A percentile compares a stretch with the other conserved stretches of the same genome.
These are phyloP conservation scores for Cnemophilus loriae DNA, from an alignment of 2,113 vertebrate species.

Conservation along the genomic window DNA sequence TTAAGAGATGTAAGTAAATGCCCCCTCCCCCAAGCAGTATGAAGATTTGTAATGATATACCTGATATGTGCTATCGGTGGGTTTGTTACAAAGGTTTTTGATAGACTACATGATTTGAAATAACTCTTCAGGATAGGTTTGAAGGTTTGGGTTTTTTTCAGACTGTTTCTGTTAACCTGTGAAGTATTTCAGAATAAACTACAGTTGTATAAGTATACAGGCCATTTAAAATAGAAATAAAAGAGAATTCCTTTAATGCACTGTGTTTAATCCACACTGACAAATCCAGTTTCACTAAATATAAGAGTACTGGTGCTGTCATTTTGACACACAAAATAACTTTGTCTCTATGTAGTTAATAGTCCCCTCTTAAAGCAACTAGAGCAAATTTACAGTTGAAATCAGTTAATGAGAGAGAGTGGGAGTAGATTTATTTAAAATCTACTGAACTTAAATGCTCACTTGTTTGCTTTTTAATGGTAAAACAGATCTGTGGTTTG, in stretches of 20 bases:
- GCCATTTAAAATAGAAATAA: background rate
- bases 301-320: background rate
- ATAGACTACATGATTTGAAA: background rate
- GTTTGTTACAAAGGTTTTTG: background rate
- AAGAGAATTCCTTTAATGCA: background rate
- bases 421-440: constrained; percentile 36
- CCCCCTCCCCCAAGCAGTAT: background rate
- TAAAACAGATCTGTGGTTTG: constrained; percentile 5
- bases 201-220: background rate
- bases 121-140: background rate
- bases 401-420: constrained; percentile 37
- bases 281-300: background rate
- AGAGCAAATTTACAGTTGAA: constrained; percentile 26
- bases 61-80: background rate
- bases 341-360: background rate
- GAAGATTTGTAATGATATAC: background rate
- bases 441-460: background rate
- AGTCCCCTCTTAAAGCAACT: constrained; percentile 23
- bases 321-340: constrained; percentile 21
- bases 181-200: background rate
- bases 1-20: background rate
- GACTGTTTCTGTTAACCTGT: background rate
- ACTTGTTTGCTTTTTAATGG: constrained; percentile 12
- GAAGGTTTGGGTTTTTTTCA: background rate
- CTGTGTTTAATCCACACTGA: background rate